Conservation (phyloP, 2,797 vertebrate species). For the Atherinosoma microstoma region DNA sequence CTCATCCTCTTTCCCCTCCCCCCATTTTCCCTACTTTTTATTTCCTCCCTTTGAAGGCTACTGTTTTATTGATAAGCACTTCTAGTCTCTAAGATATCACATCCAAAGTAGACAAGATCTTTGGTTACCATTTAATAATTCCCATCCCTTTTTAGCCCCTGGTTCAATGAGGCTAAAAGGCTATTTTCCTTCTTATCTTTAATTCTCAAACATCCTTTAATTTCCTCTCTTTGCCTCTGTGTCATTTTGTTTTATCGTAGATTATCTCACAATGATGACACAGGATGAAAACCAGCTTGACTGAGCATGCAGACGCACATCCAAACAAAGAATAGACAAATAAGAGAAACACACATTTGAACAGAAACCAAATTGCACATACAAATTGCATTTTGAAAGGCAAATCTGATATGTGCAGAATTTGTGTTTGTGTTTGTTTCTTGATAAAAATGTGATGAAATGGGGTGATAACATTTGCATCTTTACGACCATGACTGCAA, state of each 20-base stretch:
- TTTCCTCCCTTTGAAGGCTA: not conserved
- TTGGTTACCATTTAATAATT: not conserved
- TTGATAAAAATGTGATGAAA: slow-evolving; percentile 62
- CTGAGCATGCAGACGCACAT: slow-evolving; percentile 16
- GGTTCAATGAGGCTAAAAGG: not conserved
- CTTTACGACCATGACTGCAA: slow-evolving; percentile 28
- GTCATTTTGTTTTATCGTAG: slow-evolving; percentile 24
- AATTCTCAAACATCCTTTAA: slow-evolving; percentile 7
- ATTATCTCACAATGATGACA: slow-evolving; percentile 50
- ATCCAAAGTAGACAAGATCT: slow-evolving; percentile 20
- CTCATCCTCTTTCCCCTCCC: slow-evolving; percentile 21
- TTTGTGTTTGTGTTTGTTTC: slow-evolving; percentile 34
- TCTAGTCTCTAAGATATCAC: not conserved
- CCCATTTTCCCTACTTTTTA: not conserved
- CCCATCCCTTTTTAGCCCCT: not conserved
- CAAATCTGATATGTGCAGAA: slow-evolving; percentile 40
- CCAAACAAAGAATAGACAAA: slow-evolving; percentile 33
- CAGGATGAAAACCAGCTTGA: slow-evolving; percentile 14
- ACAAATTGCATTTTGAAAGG: slow-evolving; percentile 33
- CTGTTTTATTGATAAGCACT: slow-evolving; percentile 17
- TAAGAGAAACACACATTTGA: slow-evolving; percentile 48
- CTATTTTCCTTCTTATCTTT: slow-evolving; percentile 1
- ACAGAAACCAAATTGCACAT: slow-evolving; percentile 28
- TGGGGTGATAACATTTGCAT: slow-evolving; percentile 20
- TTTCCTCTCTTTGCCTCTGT: slow-evolving; percentile 13